Evolutionary conservation across 1,140 invertebrate genomes (phyloP).

Genomic region (Bombus waltoni): DNA sequence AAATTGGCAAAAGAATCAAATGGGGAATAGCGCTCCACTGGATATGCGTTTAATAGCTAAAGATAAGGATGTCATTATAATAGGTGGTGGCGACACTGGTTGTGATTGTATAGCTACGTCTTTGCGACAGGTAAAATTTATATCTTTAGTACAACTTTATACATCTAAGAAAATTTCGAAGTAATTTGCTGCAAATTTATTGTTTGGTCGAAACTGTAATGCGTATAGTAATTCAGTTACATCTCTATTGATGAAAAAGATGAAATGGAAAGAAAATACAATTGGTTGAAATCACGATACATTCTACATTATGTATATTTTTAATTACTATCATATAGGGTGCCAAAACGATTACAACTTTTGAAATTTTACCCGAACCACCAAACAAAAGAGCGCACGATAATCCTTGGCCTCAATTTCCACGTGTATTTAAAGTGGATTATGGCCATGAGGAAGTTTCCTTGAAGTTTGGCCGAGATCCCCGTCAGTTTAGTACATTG

Average conservation of each 20-base stretch:
- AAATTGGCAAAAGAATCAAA: slow-evolving; percentile 98
- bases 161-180: not conserved
- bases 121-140: slow-evolving; percentile 88
- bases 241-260: not conserved
- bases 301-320: not conserved
- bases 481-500: slow-evolving; percentile 95
- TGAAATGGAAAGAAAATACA: too few relatives aligned
- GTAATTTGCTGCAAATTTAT: not conserved
- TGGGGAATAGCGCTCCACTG: slow-evolving; percentile 83
- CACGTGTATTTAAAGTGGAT: slow-evolving; percentile 97
- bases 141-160: not conserved
- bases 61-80: slow-evolving; percentile 97
- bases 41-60: slow-evolving; percentile 89
- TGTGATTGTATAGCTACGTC: slow-evolving; percentile 99
- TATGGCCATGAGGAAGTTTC: slow-evolving; percentile 98
- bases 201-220: not conserved
- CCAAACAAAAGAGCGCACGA: slow-evolving; percentile 89
- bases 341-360: slow-evolving; percentile 97
- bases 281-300: too few relatives aligned
- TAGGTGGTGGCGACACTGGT: slow-evolving; percentile 99
- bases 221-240: not conserved
- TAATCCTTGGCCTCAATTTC: slow-evolving; percentile 99
- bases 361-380: slow-evolving; percentile 98
- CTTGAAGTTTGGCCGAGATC: slow-evolving; percentile 95
- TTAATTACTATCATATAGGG: slow-evolving; percentile 83